phyloP scores from a whole-genome alignment of 1,140 invertebrate genomes.

The Muscidifurax raptorellus region DNA sequence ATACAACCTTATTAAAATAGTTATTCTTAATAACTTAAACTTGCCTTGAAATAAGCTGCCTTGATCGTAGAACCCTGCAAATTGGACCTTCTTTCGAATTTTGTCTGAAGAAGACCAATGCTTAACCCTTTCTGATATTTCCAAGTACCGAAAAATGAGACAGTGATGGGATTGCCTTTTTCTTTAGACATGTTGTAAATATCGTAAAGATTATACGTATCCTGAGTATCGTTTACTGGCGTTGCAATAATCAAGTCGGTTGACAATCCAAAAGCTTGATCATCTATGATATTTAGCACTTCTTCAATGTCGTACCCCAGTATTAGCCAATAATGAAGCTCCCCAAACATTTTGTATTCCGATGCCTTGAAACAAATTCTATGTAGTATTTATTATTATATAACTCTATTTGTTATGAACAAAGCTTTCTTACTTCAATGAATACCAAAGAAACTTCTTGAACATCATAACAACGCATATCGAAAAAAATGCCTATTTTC shows the following conservation, averaged over 20 bases:
- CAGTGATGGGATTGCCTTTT: not conserved
- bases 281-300: not conserved
- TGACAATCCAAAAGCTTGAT: slow-evolving; percentile 11
- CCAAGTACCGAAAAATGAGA: slow-evolving; percentile 20
- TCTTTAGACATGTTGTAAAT: slow-evolving; percentile 20
- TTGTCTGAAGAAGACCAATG: not conserved
- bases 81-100: slow-evolving; percentile 35
- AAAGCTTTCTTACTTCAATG: slow-evolving; percentile 8
- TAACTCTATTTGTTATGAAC: not conserved
- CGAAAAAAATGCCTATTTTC: slow-evolving; percentile 14
- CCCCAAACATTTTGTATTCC: slow-evolving; percentile 33
- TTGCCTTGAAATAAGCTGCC: slow-evolving; percentile 8
- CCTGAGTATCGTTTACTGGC: not conserved
- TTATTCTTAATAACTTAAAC: not conserved
- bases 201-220: slow-evolving; percentile 21
- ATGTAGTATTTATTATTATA: not conserved
- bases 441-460: not conserved
- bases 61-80: slow-evolving; percentile 5
- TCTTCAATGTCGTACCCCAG: not conserved
- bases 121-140: not conserved
- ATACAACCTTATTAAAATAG: not conserved
- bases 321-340: slow-evolving; percentile 41
- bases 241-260: slow-evolving; percentile 34
- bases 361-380: slow-evolving; percentile 30
- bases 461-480: slow-evolving; percentile 1